A percentile compares a stretch with the other conserved stretches of the same genome.
Conservation (phyloP, 1,140 invertebrate genomes). For the Yoshiicerus persimilis region DNA sequence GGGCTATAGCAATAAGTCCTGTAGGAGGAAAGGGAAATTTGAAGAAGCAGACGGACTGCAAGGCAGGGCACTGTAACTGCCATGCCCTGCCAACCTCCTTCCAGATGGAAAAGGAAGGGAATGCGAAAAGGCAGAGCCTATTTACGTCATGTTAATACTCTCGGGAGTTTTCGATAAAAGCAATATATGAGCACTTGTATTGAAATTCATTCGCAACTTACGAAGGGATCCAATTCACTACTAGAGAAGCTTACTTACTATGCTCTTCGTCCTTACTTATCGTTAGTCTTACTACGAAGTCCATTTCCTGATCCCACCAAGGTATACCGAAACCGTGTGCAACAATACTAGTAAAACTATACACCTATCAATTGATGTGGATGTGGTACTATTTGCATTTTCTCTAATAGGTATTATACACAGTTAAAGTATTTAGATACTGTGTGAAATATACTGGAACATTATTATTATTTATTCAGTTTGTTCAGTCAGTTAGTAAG, state of each 20-base stretch:
- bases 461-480: too few relatives aligned
- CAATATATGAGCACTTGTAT: slow-evolving; percentile 27
- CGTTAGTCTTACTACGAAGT: too few relatives aligned
- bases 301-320: too few relatives aligned
- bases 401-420: too few relatives aligned
- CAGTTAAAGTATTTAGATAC: too few relatives aligned
- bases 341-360: too few relatives aligned
- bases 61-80: background rate
- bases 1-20: background rate
- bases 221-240: background rate
- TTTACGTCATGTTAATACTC: slow-evolving; percentile 27
- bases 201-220: slow-evolving; percentile 24
- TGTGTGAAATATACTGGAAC: too few relatives aligned
- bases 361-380: background rate
- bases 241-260: background rate
- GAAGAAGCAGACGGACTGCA: background rate
- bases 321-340: too few relatives aligned
- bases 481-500: too few relatives aligned
- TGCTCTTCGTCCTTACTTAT: background rate
- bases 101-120: background rate
- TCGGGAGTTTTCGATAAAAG: slow-evolving; percentile 25
- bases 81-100: background rate
- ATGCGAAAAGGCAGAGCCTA: background rate
- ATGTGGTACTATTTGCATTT: background rate
- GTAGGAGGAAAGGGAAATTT: background rate